These are phyloP conservation scores for Dunckerocampus dactyliophorus DNA, from an alignment of 2,113 vertebrate species.

Conservation along the genomic window DNA sequence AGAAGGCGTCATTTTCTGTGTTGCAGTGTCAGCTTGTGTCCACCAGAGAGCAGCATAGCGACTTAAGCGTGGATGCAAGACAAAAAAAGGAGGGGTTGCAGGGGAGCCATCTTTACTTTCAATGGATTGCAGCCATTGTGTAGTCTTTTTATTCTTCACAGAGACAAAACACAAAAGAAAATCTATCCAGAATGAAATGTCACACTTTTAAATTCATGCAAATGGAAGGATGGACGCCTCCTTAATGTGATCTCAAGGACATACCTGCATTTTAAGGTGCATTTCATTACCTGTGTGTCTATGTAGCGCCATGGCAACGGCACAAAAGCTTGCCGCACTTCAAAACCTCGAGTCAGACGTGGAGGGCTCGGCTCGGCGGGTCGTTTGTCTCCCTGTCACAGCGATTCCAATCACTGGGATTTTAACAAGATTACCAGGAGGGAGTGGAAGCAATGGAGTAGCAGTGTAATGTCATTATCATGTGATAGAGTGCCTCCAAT, in stretches of 20 bases:
- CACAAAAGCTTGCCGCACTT: constrained; percentile 43
- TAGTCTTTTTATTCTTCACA: not conserved
- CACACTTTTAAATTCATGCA: not conserved
- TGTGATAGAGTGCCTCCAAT: constrained; percentile 67
- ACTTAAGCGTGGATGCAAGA: too few relatives aligned
- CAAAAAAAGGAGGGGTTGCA: constrained; percentile 8
- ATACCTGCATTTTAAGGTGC: constrained; percentile 9
- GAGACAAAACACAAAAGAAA: not conserved
- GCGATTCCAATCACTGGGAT: constrained; percentile 59
- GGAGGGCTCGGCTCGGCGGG: constrained; percentile 18
- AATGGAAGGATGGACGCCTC: constrained; percentile 1
- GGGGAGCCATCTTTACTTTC: constrained; percentile 41
- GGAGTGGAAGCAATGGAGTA: constrained; percentile 66
- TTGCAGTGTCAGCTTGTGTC: constrained; percentile 14
- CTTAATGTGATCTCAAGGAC: constrained; percentile 4
- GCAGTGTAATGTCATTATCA: constrained; percentile 66
- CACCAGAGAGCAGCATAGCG: constrained; percentile 61
- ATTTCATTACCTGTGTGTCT: constrained; percentile 21
- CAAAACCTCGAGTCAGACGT: constrained; percentile 28
- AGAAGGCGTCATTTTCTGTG: not conserved
- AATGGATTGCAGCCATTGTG: constrained; percentile 23
- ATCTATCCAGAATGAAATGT: not conserved
- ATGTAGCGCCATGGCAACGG: constrained; percentile 41
- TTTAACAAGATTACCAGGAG: constrained; percentile 68
- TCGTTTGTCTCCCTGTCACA: constrained; percentile 62